Evolutionary conservation across 2,797 vertebrate genomes (phyloP).

Genomic region (Oreochromis mossambicus): DNA sequence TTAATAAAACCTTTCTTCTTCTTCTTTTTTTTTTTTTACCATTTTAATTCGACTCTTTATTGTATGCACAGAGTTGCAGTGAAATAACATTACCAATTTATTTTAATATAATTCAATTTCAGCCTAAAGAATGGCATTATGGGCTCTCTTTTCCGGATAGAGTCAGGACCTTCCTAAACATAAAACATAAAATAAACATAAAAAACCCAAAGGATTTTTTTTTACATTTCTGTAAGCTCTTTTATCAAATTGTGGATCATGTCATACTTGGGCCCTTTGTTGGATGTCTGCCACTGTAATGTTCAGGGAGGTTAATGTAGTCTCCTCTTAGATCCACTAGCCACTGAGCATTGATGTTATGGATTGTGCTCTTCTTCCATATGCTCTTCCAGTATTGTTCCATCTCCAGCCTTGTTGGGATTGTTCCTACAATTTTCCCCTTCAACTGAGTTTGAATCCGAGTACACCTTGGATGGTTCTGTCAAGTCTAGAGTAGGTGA

Average conservation of each 20-base stretch:
- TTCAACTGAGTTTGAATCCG: background rate
- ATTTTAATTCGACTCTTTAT: background rate
- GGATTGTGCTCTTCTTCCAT: background rate
- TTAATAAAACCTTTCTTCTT: background rate
- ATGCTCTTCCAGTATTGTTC: background rate
- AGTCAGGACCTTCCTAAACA: too few species aligned
- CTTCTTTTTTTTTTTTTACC: background rate
- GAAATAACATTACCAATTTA: too few species aligned
- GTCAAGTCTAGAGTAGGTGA: background rate
- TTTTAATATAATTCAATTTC: too few species aligned
- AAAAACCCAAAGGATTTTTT: background rate
- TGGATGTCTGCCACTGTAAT: background rate
- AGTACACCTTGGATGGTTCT: background rate
- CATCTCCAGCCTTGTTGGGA: background rate
- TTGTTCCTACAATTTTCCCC: background rate
- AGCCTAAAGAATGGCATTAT: too few species aligned
- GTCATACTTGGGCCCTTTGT: background rate
- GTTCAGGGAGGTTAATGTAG: background rate
- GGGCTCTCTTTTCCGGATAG: too few species aligned
- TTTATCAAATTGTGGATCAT: background rate
- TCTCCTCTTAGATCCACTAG: background rate
- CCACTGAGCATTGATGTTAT: background rate
- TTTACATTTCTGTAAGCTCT: background rate
- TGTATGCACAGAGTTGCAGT: too few species aligned
- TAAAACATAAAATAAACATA: too few species aligned